These are phyloP conservation scores for Diorhabda carinulata DNA, from an alignment of 1,140 invertebrate genomes.

Conservation along the genomic window DNA sequence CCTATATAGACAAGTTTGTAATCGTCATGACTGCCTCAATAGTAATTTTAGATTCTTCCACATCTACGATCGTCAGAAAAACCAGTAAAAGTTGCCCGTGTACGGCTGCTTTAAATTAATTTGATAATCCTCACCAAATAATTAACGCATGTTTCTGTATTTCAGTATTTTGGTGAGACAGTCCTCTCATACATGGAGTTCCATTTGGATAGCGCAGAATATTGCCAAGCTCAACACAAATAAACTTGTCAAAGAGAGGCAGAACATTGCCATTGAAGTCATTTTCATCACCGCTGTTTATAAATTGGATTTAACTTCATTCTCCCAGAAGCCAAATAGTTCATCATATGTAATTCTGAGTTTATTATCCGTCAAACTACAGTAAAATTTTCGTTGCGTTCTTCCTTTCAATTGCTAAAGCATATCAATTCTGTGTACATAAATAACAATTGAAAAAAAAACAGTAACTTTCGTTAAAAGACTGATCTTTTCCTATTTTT, in stretches of 20 bases:
- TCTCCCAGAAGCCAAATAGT: conserved; percentile 39
- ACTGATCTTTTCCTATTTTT: conserved; percentile 4
- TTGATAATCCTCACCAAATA: no score
- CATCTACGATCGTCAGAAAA: no score
- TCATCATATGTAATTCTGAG: conserved; percentile 17
- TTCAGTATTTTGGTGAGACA: conserved; percentile 48
- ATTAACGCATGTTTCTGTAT: conserved; percentile 16
- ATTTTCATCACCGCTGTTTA: conserved; percentile 28
- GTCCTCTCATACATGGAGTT: conserved; percentile 87
- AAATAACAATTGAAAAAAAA: conserved; percentile 17
- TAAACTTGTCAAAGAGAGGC: conserved; percentile 55
- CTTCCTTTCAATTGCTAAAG: conserved; percentile 28
- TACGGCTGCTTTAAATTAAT: no score
- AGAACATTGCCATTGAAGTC: conserved; percentile 26
- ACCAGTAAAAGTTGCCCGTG: no score
- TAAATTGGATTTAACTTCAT: conserved; percentile 35
- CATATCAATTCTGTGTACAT: conserved; percentile 33
- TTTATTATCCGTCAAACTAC: conserved; percentile 11
- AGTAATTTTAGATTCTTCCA: no score
- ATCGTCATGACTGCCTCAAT: no score
- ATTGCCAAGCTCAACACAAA: conserved; percentile 96
- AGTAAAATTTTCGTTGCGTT: conserved; percentile 22
- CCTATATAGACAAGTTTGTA: no score
- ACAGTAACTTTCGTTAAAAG: conserved; percentile 15
- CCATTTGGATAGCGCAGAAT: conserved; percentile 91